A percentile compares a stretch with the other conserved stretches of the same genome.
These are phyloP conservation scores for Albula goreensis DNA, from an alignment of 2,113 vertebrate species.

Conservation along the genomic window DNA sequence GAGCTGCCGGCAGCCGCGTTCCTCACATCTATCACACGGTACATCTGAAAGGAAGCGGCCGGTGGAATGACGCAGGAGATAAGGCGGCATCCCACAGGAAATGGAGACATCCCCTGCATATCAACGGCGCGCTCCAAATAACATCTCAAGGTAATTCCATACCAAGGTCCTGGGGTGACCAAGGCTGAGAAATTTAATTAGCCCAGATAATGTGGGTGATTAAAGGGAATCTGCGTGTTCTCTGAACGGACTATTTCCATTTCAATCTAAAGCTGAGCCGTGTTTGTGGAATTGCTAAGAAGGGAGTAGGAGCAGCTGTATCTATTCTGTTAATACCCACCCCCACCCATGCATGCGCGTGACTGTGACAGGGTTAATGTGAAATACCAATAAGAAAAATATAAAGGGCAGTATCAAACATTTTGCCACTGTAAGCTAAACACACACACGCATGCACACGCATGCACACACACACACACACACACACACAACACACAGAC, in stretches of 20 bases:
- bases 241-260: background rate
- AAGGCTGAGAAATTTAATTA: conserved; percentile 55
- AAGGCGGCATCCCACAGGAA: conserved; percentile 56
- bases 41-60: conserved; percentile 53
- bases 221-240: conserved; percentile 33
- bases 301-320: background rate
- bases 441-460: no score
- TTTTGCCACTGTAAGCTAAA: no score
- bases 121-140: conserved; percentile 50
- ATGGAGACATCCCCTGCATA: conserved; percentile 51
- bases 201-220: conserved; percentile 30
- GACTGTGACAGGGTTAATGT: no score
- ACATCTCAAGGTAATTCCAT: conserved; percentile 50
- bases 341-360: background rate
- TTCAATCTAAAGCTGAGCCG: background rate
- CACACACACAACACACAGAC: no score
- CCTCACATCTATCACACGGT: conserved; percentile 48
- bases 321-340: background rate
- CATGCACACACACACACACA: no score
- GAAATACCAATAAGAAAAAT: no score
- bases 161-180: conserved; percentile 39
- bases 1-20: background rate
- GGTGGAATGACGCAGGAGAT: conserved; percentile 62
- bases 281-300: background rate
- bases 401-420: no score